Evolutionary conservation across 2,113 vertebrate genomes (phyloP).

Genomic region (Tachysurus fulvidraco): DNA sequence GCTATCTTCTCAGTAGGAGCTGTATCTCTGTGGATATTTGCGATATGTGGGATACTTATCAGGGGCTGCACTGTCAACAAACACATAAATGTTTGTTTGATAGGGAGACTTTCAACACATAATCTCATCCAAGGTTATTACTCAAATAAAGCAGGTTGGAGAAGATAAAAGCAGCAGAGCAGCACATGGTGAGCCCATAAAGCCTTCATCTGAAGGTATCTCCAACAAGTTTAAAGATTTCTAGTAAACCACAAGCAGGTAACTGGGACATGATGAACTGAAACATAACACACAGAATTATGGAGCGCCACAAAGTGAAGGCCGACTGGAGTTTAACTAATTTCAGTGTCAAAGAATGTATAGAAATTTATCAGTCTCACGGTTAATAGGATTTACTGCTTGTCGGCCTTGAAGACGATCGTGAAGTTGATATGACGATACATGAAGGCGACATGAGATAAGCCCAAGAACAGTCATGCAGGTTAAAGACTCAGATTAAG

Average conservation of each 20-base stretch:
- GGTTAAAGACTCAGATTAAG: background rate
- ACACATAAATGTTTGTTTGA: constrained; percentile 30
- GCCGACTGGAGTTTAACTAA: constrained; percentile 29
- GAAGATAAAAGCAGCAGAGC: constrained; percentile 30
- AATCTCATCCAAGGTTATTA: constrained; percentile 33
- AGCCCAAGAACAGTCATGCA: background rate
- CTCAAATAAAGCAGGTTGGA: background rate
- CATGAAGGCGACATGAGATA: background rate
- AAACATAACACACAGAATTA: constrained; percentile 27
- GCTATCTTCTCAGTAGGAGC: constrained; percentile 1
- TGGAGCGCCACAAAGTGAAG: constrained; percentile 30
- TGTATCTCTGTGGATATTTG: constrained; percentile 13
- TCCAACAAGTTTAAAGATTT: constrained; percentile 21
- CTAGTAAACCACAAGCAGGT: constrained; percentile 35
- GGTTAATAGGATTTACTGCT: constrained; percentile 45
- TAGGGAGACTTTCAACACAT: constrained; percentile 11
- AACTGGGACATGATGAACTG: constrained; percentile 14
- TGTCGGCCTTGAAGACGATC: constrained; percentile 18
- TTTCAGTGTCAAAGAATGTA: constrained; percentile 32
- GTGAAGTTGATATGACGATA: background rate
- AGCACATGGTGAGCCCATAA: constrained; percentile 3
- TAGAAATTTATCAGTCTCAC: constrained; percentile 44
- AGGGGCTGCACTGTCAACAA: constrained; percentile 17
- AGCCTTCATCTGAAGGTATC: constrained; percentile 27
- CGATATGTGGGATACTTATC: constrained; percentile 16